These are phyloP conservation scores for Ranitomeya imitator DNA, from an alignment of 2,113 vertebrate genomes.

Conservation along the genomic window DNA sequence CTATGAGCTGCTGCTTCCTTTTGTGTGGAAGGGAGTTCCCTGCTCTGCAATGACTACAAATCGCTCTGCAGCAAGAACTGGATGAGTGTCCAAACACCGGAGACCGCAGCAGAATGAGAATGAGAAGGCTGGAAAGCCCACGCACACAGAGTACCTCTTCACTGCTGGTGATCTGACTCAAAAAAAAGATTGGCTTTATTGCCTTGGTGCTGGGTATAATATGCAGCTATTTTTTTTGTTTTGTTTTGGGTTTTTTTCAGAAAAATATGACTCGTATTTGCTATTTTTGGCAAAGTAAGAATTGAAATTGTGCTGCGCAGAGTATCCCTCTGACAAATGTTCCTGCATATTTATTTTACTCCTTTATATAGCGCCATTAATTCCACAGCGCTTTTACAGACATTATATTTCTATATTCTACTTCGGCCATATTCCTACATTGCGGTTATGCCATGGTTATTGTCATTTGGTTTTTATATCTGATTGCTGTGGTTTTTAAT, in stretches of 20 bases:
- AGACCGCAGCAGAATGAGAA: constrained; percentile 45
- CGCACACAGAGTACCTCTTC: background rate
- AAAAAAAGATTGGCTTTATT: background rate
- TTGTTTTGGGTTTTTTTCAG: background rate
- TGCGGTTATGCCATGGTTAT: too few species aligned
- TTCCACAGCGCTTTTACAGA: too few species aligned
- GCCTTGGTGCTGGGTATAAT: background rate
- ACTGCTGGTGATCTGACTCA: background rate
- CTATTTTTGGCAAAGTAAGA: background rate
- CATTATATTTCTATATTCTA: background rate
- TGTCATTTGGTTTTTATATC: too few species aligned
- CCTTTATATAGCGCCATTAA: too few species aligned
- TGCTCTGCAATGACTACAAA: constrained; percentile 36
- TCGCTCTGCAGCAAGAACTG: constrained; percentile 32
- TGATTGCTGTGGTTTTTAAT: too few species aligned
- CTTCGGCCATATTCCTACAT: too few species aligned
- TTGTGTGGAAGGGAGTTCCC: constrained; percentile 32
- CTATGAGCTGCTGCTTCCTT: constrained; percentile 5
- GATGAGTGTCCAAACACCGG: background rate
- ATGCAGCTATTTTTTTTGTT: background rate
- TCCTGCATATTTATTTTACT: background rate
- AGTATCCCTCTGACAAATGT: background rate
- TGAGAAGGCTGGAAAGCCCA: constrained; percentile 8
- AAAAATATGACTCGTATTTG: background rate
- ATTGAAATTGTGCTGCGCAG: background rate